Conservation (phyloP, 2,888 invertebrate genomes). For the Lacanobia oleracea region DNA sequence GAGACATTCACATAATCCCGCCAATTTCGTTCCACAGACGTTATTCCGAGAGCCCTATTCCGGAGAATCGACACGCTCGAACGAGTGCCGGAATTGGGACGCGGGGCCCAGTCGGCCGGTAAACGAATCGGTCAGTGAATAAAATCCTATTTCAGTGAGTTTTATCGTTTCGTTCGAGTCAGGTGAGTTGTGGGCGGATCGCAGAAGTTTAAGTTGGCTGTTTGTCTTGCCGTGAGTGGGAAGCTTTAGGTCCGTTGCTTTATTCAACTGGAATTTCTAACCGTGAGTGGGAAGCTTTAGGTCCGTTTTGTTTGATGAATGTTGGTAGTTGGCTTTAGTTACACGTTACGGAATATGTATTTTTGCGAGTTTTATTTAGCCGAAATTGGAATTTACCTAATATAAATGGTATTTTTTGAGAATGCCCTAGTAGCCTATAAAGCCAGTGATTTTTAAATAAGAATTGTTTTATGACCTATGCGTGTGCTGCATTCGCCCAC, state of each 20-base stretch:
- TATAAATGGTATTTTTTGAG: no score
- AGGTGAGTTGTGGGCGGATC: conserved; percentile 29
- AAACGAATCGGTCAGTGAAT: conserved; percentile 70
- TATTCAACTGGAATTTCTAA: conserved; percentile 3
- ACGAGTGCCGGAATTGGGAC: conserved; percentile 23
- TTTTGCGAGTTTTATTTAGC: not conserved
- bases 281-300: conserved; percentile 10
- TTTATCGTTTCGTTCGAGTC: conserved; percentile 64
- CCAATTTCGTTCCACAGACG: conserved; percentile 61
- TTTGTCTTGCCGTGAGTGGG: conserved; percentile 17
- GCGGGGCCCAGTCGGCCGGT: conserved; percentile 53
- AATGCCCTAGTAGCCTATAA: no score
- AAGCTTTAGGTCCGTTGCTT: conserved; percentile 1
- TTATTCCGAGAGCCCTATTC: conserved; percentile 42
- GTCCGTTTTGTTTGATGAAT: conserved; percentile 7
- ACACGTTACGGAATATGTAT: not conserved
- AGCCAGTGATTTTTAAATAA: no score
- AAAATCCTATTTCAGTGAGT: conserved; percentile 62
- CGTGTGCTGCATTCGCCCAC: no score
- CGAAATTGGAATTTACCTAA: not conserved
- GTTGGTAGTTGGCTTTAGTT: not conserved
- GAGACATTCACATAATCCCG: conserved; percentile 35
- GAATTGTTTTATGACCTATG: no score
- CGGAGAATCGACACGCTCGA: conserved; percentile 40
- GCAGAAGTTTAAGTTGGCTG: conserved; percentile 33